Evolutionary conservation across 2,888 invertebrate species (phyloP).

Genomic region (Idaea aversata): DNA sequence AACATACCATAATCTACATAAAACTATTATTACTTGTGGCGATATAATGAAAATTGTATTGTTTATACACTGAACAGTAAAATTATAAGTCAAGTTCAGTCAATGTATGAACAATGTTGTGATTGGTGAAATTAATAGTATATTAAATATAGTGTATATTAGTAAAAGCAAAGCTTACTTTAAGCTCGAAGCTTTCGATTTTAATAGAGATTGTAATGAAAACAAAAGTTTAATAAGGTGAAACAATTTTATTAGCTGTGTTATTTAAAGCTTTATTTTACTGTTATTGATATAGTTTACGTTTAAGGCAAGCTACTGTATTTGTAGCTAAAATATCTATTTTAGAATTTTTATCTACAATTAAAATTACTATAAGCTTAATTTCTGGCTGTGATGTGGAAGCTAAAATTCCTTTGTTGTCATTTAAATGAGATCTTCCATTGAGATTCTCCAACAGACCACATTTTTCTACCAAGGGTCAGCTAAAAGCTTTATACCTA

Average conservation of each 20-base stretch:
- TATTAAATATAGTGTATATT: conserved; percentile 34
- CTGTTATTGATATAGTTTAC: conserved; percentile 22
- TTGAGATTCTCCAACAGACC: conserved; percentile 30
- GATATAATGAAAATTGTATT: conserved; percentile 14
- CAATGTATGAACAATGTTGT: conserved; percentile 33
- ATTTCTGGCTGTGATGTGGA: conserved; percentile 58
- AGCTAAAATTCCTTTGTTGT: conserved; percentile 36
- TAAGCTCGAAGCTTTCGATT: conserved; percentile 43
- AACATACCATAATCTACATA: conserved; percentile 20
- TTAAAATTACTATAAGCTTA: conserved; percentile 49
- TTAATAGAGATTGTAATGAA: conserved; percentile 14
- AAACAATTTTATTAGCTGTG: conserved; percentile 41
- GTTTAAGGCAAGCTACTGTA: conserved; percentile 42
- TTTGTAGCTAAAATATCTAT: conserved; percentile 43
- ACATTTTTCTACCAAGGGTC: conserved; percentile 36
- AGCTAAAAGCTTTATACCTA: conserved; percentile 47
- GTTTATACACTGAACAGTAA: conserved; percentile 24
- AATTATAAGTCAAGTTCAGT: conserved; percentile 24
- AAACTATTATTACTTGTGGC: conserved; percentile 19
- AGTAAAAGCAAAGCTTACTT: conserved; percentile 49
- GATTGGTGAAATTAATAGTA: conserved; percentile 30
- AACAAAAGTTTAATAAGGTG: conserved; percentile 29
- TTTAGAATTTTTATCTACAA: conserved; percentile 42
- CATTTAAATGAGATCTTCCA: conserved; percentile 54
- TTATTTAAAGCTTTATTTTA: conserved; percentile 31